Conservation (phyloP, 1,140 invertebrate species). For the Trichogramma pretiosum region DNA sequence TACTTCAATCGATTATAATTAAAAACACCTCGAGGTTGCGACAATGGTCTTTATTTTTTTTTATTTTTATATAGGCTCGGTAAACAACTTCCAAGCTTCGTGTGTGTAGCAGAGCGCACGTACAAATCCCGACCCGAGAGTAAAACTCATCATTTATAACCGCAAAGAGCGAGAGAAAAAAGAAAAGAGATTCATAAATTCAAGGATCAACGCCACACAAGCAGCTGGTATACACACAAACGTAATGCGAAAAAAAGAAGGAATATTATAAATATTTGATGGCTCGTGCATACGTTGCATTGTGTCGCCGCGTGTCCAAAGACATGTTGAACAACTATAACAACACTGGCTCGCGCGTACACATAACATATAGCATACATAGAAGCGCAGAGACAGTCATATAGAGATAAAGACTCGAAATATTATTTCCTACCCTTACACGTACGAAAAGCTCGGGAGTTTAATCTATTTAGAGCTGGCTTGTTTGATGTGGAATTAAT, state of each 20-base stretch:
- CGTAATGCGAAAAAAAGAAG: background rate
- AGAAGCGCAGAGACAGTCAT: too few species aligned
- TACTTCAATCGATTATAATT: too few species aligned
- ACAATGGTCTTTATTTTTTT: too few species aligned
- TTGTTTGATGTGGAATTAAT: constrained; percentile 49
- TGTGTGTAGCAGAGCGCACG: too few species aligned
- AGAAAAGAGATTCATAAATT: constrained; percentile 2
- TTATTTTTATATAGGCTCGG: too few species aligned
- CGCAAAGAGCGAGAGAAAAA: background rate
- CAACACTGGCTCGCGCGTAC: constrained; percentile 6
- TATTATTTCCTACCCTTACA: too few species aligned
- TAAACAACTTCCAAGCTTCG: too few species aligned
- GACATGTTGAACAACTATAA: too few species aligned
- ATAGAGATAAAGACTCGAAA: too few species aligned
- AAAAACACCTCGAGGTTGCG: too few species aligned
- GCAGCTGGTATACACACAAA: background rate
- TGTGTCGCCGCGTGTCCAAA: constrained; percentile 1
- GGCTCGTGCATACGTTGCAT: constrained; percentile 1
- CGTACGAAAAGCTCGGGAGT: too few species aligned
- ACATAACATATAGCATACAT: background rate
- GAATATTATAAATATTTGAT: constrained; percentile 18
- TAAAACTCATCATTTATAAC: background rate
- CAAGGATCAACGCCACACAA: constrained; percentile 7
- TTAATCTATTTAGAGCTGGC: constrained; percentile 46
- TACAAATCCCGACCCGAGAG: too few species aligned